Evolutionary conservation across 2,797 vertebrate species (phyloP).

Genomic region (Scolopax rusticola): DNA sequence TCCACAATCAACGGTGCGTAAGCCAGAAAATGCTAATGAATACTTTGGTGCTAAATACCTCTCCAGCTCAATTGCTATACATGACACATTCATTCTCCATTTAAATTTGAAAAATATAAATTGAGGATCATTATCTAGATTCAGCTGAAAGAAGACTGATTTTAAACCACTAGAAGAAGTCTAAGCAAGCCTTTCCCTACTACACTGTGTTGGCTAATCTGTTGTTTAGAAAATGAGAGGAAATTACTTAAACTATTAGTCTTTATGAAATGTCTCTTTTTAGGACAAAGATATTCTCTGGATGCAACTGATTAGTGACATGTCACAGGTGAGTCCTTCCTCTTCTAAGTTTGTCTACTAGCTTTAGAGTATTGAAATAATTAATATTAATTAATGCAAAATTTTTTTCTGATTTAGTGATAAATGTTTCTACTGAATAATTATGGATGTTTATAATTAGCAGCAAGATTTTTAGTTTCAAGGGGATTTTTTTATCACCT

Average conservation of each 20-base stretch:
- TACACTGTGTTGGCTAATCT: not conserved
- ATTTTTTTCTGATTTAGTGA: not conserved
- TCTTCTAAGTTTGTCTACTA: not conserved
- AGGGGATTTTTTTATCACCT: not conserved
- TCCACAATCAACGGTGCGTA: constrained; percentile 63
- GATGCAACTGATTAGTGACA: not conserved
- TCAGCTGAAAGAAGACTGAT: constrained; percentile 36
- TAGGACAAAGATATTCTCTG: not conserved
- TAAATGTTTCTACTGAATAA: not conserved
- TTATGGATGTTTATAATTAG: not conserved
- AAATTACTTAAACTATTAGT: not conserved
- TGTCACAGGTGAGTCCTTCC: not conserved
- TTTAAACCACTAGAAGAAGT: constrained; percentile 4
- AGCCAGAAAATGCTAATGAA: constrained; percentile 68
- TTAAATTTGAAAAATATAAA: constrained; percentile 69
- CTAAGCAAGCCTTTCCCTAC: not conserved
- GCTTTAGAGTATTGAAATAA: not conserved
- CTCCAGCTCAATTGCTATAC: constrained; percentile 31
- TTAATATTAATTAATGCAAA: not conserved
- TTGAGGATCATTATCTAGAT: constrained; percentile 61
- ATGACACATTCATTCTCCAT: constrained; percentile 36
- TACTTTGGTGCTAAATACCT: constrained; percentile 56
- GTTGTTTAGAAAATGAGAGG: not conserved
- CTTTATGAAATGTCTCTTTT: not conserved
- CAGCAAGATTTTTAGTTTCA: not conserved